phyloP scores from a whole-genome alignment of 2,888 invertebrate genomes.

The Andrena bicolor region DNA sequence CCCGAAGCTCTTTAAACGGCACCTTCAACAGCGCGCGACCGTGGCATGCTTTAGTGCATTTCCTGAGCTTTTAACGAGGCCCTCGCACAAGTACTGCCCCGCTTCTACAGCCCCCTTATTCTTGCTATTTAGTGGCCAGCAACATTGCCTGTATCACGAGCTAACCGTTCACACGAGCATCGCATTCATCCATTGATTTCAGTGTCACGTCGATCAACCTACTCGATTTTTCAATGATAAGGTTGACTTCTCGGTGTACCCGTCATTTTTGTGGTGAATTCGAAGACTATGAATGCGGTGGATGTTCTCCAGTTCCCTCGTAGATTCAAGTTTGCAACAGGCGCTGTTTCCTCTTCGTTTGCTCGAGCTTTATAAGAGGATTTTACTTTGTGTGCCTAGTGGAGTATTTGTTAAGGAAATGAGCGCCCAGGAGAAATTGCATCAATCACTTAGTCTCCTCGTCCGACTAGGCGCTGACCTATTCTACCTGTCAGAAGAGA shows the following conservation, averaged over 20 bases:
- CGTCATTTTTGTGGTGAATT: too few relatives aligned
- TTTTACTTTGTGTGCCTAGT: too few relatives aligned
- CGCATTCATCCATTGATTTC: neutral
- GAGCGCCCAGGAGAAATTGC: too few relatives aligned
- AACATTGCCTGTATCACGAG: conserved; percentile 34
- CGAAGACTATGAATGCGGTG: too few relatives aligned
- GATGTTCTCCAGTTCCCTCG: too few relatives aligned
- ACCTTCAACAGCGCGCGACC: conserved; percentile 65
- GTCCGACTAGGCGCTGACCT: neutral
- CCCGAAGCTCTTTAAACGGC: conserved; percentile 77
- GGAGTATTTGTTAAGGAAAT: too few relatives aligned
- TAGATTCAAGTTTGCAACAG: too few relatives aligned
- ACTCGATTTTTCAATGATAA: neutral
- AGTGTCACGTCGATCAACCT: neutral
- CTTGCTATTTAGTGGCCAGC: conserved; percentile 58
- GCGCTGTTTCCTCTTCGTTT: too few relatives aligned
- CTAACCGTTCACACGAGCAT: neutral
- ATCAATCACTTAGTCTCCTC: neutral
- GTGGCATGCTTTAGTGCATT: conserved; percentile 74
- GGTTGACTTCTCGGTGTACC: too few relatives aligned
- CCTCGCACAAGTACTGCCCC: conserved; percentile 70
- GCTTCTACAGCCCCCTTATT: conserved; percentile 34
- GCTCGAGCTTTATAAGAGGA: too few relatives aligned
- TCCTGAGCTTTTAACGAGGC: conserved; percentile 80
- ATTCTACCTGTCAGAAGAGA: neutral